Evolutionary conservation across 2,888 invertebrate genomes (phyloP), one percentile per base, ranked within the genome.

Genomic region (Cheilosia vernalis): DNA sequence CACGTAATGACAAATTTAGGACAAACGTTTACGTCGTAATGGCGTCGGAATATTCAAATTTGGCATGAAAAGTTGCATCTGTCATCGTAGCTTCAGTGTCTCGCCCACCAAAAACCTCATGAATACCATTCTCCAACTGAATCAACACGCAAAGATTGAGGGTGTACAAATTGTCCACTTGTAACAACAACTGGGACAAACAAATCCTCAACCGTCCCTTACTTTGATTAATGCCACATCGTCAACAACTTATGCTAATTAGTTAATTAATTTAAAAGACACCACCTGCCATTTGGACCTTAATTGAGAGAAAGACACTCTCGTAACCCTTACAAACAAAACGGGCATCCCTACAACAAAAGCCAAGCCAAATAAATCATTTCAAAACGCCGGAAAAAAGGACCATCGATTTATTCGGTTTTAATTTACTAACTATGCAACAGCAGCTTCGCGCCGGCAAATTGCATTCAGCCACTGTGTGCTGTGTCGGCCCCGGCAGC

Each of bases 381-480:
- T 69, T 42, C 30, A 58, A 55, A 47, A 61, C 21, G 47, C 42
- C 47, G 21, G 55, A 37, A 51, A n/a, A 42, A 6, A 51, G 19
- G 19, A 51, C 64, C 42, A 58, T 37, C 33, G 40, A 70, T 83
- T 79, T 73, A 73, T 83, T 83, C 79, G 61, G 61, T 77, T 73
- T 79, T 83, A 83, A 83, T 83, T 78, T 69, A 67, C 67, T 83
- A 79, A 83, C 73, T 79, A 73, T 73, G 73, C 79, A 74, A 53
- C 73, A 30, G 84, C 83, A 69, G 72, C 55, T 63, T 56, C 63
- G 61, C 58, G 61, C 58, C 79, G 58, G 73, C 79, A 79, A 84
- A 74, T 84, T 85, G 84, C 80, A 76, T 70, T 76, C 55, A 80
- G 84, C 84, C 84, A 85, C 84, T 80, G 84, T 85, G 69, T 53